Percentiles rank a stretch among this genome's conserved stretches.
phyloP scores from a whole-genome alignment of 1,140 invertebrate species.

The Chionoecetes opilio region DNA sequence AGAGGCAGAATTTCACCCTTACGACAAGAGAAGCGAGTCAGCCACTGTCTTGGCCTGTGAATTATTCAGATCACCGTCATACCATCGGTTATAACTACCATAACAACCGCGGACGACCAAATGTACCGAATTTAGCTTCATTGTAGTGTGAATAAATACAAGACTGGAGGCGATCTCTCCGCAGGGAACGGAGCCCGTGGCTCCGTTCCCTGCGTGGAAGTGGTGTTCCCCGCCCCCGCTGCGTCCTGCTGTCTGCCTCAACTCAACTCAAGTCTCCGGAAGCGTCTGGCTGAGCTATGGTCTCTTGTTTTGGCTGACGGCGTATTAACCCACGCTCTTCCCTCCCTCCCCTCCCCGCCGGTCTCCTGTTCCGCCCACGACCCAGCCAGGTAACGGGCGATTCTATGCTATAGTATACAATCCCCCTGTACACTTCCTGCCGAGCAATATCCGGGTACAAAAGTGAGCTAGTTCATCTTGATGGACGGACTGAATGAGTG shows the following conservation, averaged over 20 bases:
- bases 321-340: background rate
- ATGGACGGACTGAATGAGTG: background rate
- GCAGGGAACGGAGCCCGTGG: no score
- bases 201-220: background rate
- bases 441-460: background rate
- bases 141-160: constrained; percentile 75
- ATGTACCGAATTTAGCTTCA: constrained; percentile 68
- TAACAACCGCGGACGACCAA: constrained; percentile 60
- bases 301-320: background rate
- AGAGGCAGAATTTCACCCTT: constrained; percentile 25
- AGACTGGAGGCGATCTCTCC: constrained; percentile 60
- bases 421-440: background rate
- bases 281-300: constrained; percentile 1
- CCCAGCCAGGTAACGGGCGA: background rate
- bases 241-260: background rate
- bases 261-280: constrained; percentile 7
- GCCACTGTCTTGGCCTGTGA: constrained; percentile 48
- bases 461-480: background rate
- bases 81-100: constrained; percentile 70
- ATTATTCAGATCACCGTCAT: constrained; percentile 70
- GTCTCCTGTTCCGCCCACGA: background rate
- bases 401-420: no score
- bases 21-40: background rate
- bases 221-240: background rate
- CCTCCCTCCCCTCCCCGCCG: no score